Percentiles rank a stretch among this genome's conserved stretches.
Conservation (phyloP, 2,888 invertebrate genomes). For the Cyaniris semiargus region DNA sequence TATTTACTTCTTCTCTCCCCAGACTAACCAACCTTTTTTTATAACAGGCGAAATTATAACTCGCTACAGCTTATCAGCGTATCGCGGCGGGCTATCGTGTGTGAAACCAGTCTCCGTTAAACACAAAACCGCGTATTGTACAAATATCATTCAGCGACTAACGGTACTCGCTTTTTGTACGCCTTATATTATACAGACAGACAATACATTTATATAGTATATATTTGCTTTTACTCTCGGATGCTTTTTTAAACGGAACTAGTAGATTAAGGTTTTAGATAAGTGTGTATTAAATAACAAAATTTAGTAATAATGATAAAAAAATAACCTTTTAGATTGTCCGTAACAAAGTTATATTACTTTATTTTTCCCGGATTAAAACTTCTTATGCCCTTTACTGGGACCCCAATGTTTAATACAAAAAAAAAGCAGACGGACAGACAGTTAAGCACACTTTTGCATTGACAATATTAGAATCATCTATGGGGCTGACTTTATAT, state of each 20-base stretch:
- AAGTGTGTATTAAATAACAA: too few species aligned
- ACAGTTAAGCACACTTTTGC: too few species aligned
- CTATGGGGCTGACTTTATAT: neutral
- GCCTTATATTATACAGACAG: slow-evolving; percentile 14
- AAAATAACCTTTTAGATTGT: neutral
- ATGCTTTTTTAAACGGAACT: neutral
- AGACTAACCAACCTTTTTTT: too few species aligned
- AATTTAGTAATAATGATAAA: too few species aligned
- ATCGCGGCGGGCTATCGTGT: slow-evolving; percentile 29
- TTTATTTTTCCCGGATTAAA: too few species aligned
- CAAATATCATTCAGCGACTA: slow-evolving; percentile 41
- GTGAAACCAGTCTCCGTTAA: slow-evolving; percentile 41
- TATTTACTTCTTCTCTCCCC: too few species aligned
- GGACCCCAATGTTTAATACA: too few species aligned
- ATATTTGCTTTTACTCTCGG: slow-evolving; percentile 5
- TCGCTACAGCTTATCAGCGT: slow-evolving; percentile 31
- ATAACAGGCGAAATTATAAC: neutral
- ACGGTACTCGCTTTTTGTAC: slow-evolving; percentile 40
- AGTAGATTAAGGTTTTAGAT: neutral
- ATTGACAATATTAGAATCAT: neutral
- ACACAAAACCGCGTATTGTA: slow-evolving; percentile 41
- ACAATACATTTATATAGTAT: slow-evolving; percentile 21
- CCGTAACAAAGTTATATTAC: too few species aligned
- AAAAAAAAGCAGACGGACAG: too few species aligned
- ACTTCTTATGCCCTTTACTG: too few species aligned